Evolutionary conservation across 2,113 vertebrate species (phyloP), one percentile per base, ranked within the genome.

Genomic region (Erythrolamprus reginae): DNA sequence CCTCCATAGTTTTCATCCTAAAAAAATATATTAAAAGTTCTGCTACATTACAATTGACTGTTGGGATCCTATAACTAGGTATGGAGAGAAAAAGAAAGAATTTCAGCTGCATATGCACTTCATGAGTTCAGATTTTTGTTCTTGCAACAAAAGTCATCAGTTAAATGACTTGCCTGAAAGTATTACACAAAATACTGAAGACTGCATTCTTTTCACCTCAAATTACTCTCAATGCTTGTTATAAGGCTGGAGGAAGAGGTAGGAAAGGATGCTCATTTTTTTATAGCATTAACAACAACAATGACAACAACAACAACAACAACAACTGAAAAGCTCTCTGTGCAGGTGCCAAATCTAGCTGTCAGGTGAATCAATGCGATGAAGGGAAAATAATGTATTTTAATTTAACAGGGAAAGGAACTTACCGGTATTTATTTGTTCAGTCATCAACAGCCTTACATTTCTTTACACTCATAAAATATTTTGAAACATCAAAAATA

Each of bases 91-190:
- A 93, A 87, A 92, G 84, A 82, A 92, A 96, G 21, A 95, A 90
- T 82, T 91, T 91, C 88, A 94, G 83, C 85, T 87, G 82, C 87
- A 48, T 23, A 82, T 33, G 3, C 53, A 8, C 86, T 89, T 89
- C 17, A 89, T 91, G 89, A 89, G 61, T 93, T 94, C 45, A 93
- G 95, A 13, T 89, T 94, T 92, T 91, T 92, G 47, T 89, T 55
- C 42, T 91, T 93, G 88, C 86, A 92, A 93, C 94, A 95, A 87
- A 93, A 93, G 89, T 89, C 53, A 92, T 93, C 86, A 90, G 89
- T 93, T 93, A 88, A 95, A 95, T 95, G 94, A 58, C 90, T 94
- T 92, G 92, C 90, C 93, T 90, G 85, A 90, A 91, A 90, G 15
- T 51, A 89, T 65, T 91, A 95, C 93, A 95, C 88, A 92, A 82